phyloP scores from a whole-genome alignment of 2,797 vertebrate species.

The Brachyalestes nurse region DNA sequence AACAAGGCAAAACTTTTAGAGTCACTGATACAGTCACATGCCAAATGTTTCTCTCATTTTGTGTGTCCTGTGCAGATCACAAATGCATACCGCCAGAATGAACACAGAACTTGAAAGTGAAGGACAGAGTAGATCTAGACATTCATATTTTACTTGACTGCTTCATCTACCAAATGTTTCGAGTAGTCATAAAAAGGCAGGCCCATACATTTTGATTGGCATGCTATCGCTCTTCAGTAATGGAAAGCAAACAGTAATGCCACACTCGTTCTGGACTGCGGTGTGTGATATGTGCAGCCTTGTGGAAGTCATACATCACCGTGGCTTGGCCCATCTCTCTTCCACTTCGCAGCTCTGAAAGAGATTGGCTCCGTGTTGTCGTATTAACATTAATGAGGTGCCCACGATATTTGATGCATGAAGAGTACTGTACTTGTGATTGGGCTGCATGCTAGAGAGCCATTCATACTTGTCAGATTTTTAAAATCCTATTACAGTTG shows the following conservation, averaged over 20 bases:
- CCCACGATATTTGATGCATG: slow-evolving; percentile 48
- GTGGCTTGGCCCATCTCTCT: slow-evolving; percentile 3
- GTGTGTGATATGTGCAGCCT: background rate
- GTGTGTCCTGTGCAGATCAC: background rate
- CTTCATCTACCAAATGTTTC: slow-evolving; percentile 36
- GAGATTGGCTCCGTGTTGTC: slow-evolving; percentile 44
- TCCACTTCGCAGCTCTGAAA: slow-evolving; percentile 44
- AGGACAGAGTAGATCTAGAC: slow-evolving; percentile 11
- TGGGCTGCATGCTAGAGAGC: slow-evolving; percentile 7
- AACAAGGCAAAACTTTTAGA: too few species aligned
- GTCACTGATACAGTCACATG: background rate
- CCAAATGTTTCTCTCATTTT: background rate
- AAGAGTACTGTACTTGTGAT: slow-evolving; percentile 27
- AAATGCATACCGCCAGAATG: background rate
- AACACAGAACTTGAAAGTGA: background rate
- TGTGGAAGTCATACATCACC: slow-evolving; percentile 28
- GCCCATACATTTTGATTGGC: slow-evolving; percentile 38
- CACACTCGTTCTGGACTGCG: slow-evolving; percentile 25
- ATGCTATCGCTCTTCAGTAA: slow-evolving; percentile 42
- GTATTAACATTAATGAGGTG: slow-evolving; percentile 54
- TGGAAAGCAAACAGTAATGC: slow-evolving; percentile 28
- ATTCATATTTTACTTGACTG: slow-evolving; percentile 30
- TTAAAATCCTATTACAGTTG: slow-evolving; percentile 36
- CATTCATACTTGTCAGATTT: slow-evolving; percentile 30
- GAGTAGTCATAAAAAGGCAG: slow-evolving; percentile 23